These are phyloP conservation scores for Galagoides demidoff DNA, from an alignment of 2,797 vertebrate genomes.

Conservation along the genomic window DNA sequence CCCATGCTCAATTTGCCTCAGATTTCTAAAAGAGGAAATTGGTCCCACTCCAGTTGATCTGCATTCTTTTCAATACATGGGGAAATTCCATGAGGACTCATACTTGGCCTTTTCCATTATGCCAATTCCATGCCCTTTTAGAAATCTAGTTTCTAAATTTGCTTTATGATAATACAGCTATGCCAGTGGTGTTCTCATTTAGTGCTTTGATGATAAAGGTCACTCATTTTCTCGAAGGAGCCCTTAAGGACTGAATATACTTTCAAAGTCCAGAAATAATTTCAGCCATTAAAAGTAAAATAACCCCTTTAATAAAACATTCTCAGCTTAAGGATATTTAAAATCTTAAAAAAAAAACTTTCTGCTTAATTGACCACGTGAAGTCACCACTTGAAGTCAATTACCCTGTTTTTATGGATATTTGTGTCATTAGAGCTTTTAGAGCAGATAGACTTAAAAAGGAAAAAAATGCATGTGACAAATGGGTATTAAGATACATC, in stretches of 20 bases:
- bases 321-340: slow-evolving; percentile 52
- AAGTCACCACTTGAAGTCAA: slow-evolving; percentile 54
- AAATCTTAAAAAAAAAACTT: background rate
- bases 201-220: slow-evolving; percentile 69
- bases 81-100: slow-evolving; percentile 62
- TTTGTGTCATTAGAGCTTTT: slow-evolving; percentile 61
- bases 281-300: slow-evolving; percentile 29
- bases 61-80: slow-evolving; percentile 63
- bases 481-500: background rate
- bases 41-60: slow-evolving; percentile 53
- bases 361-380: slow-evolving; percentile 61
- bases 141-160: slow-evolving; percentile 74
- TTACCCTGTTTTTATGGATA: slow-evolving; percentile 62
- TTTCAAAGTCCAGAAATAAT: slow-evolving; percentile 39
- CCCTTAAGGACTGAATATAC: slow-evolving; percentile 57
- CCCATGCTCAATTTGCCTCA: slow-evolving; percentile 49
- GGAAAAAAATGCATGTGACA: background rate
- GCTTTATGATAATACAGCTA: slow-evolving; percentile 57
- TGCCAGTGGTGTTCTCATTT: slow-evolving; percentile 63
- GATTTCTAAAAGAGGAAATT: slow-evolving; percentile 17
- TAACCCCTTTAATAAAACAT: slow-evolving; percentile 73
- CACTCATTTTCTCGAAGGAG: slow-evolving; percentile 62
- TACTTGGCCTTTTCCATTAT: slow-evolving; percentile 58
- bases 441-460: background rate
- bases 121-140: slow-evolving; percentile 63